Evolutionary conservation across 2,113 vertebrate genomes (phyloP).

Genomic region (Sturnus vulgaris): DNA sequence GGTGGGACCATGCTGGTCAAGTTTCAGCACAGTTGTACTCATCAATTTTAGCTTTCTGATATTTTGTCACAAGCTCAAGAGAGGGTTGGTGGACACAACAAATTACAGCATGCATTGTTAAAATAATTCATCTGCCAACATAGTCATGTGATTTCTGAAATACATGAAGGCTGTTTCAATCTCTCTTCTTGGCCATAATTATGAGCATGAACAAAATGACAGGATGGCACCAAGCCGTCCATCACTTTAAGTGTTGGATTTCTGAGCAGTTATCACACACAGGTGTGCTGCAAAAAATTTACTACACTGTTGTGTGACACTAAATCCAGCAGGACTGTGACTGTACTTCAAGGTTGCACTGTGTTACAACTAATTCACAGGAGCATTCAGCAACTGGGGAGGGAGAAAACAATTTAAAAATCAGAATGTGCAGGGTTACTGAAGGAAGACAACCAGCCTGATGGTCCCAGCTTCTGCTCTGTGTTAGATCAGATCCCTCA

Average conservation of each 20-base stretch:
- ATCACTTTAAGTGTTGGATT: fast-evolving
- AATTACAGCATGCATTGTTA: not conserved
- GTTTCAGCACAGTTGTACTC: not conserved
- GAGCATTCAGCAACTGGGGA: not conserved
- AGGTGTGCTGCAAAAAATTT: not conserved
- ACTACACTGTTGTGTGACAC: not conserved
- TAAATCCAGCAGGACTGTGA: not conserved
- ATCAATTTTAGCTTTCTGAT: not conserved
- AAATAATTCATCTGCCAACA: not conserved
- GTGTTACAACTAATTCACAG: not conserved
- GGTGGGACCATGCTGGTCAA: not conserved
- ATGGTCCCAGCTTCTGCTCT: not conserved
- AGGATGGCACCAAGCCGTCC: not conserved
- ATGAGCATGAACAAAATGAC: not conserved
- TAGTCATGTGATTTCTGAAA: not conserved
- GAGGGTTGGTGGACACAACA: not conserved
- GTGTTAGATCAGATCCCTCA: not conserved
- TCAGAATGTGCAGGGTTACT: not conserved
- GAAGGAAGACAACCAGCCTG: not conserved
- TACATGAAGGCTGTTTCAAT: not conserved
- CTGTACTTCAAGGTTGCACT: not conserved
- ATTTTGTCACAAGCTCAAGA: not conserved
- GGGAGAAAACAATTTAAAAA: fast-evolving
- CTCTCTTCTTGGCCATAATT: not conserved
- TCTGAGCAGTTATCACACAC: not conserved